Conservation (phyloP, 2,888 invertebrate species). For the Phragmatobia fuliginosa region DNA sequence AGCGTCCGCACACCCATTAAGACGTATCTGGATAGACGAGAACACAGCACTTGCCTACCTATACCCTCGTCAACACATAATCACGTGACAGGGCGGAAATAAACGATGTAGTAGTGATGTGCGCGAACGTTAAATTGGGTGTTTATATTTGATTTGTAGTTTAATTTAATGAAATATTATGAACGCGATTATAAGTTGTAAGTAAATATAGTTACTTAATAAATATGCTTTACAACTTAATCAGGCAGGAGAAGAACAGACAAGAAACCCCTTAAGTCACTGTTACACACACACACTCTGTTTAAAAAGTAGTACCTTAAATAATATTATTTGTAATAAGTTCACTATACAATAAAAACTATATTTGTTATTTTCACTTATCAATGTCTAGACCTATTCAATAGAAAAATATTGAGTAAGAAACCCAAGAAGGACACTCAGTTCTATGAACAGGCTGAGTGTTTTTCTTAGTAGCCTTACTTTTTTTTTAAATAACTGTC, state of each 20-base stretch:
- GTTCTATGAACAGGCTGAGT: neutral
- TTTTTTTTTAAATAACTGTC: neutral
- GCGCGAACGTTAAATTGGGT: neutral
- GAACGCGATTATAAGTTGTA: too few relatives aligned
- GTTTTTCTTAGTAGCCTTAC: too few relatives aligned
- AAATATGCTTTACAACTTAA: too few relatives aligned
- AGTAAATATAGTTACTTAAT: too few relatives aligned
- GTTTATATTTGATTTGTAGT: neutral
- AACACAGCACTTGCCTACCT: neutral
- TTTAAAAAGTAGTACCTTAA: too few relatives aligned
- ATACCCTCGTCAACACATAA: slow-evolving; percentile 3
- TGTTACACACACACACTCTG: too few relatives aligned
- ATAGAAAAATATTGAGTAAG: neutral
- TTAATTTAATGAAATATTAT: neutral
- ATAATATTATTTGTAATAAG: too few relatives aligned
- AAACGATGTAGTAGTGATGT: neutral
- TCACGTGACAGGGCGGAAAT: slow-evolving; percentile 3
- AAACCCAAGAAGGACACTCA: neutral
- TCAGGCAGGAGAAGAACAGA: too few relatives aligned
- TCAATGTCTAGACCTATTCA: neutral
- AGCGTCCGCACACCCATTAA: neutral
- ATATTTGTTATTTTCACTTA: neutral
- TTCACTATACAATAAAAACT: too few relatives aligned
- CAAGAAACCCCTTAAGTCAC: too few relatives aligned
- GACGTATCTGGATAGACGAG: neutral